A percentile compares a stretch with the other conserved stretches of the same genome.
Evolutionary conservation across 2,888 invertebrate genomes (phyloP).

Genomic region (Catotricha subobsoleta): DNA sequence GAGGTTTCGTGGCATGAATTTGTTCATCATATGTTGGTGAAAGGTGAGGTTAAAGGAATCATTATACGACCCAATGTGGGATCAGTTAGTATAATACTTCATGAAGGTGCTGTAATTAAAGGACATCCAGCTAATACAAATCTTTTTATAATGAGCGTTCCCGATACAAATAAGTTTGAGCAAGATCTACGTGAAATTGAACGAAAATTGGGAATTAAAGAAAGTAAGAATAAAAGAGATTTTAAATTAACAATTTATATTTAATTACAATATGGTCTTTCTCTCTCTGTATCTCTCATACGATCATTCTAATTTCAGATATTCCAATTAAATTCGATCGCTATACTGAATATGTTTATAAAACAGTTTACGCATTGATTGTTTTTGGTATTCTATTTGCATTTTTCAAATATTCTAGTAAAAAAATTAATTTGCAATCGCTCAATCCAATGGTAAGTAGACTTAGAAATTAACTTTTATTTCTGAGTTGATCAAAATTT

Average conservation of each 20-base stretch:
- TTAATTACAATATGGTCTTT: too few relatives aligned
- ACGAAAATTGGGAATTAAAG: conserved; percentile 55
- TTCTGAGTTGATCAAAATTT: background rate
- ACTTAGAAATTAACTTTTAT: too few relatives aligned
- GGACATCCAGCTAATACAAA: conserved; percentile 46
- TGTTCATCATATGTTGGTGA: conserved; percentile 80
- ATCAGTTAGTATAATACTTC: conserved; percentile 65
- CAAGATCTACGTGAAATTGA: conserved; percentile 77
- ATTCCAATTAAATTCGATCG: conserved; percentile 73
- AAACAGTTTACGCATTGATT: conserved; percentile 51
- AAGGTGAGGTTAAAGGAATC: conserved; percentile 83
- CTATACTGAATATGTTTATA: conserved; percentile 50
- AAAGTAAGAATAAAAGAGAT: conserved; percentile 33
- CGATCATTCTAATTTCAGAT: conserved; percentile 20
- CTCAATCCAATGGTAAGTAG: conserved; percentile 39
- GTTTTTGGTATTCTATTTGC: conserved; percentile 48
- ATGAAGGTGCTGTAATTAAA: conserved; percentile 73
- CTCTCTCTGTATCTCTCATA: conserved; percentile 5
- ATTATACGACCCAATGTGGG: conserved; percentile 70
- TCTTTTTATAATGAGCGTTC: conserved; percentile 68
- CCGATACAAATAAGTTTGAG: conserved; percentile 72
- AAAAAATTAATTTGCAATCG: conserved; percentile 32
- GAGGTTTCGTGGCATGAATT: conserved; percentile 96
- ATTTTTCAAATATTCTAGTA: conserved; percentile 33
- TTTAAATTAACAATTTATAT: background rate